Percentiles rank a stretch among this genome's conserved stretches.
Conservation (phyloP, 2,888 invertebrate genomes). For the Xiphydria camelus region DNA sequence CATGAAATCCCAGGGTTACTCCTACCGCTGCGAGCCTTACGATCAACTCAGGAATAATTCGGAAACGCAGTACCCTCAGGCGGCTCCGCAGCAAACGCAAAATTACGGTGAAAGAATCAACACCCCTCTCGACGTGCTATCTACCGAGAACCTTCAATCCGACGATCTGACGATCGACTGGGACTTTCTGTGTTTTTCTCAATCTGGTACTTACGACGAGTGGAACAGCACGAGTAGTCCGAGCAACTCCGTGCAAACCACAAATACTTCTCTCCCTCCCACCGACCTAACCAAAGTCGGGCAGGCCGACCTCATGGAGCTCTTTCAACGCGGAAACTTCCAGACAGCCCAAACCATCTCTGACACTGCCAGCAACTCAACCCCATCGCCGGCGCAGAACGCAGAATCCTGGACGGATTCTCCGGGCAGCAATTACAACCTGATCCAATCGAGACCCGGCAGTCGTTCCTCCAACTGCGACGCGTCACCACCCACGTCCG, state of each 20-base stretch:
- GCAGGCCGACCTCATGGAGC: conserved; percentile 32
- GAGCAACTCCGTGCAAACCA: no score
- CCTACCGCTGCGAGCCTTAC: conserved; percentile 29
- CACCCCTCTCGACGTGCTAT: conserved; percentile 37
- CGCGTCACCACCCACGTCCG: conserved; percentile 35
- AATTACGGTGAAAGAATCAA: conserved; percentile 37
- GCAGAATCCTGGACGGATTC: conserved; percentile 38
- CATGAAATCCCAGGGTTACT: conserved; percentile 31
- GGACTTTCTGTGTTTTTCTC: no score
- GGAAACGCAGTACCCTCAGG: no score
- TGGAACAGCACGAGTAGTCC: no score
- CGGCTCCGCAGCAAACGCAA: conserved; percentile 32
- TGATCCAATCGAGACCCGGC: conserved; percentile 26
- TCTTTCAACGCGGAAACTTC: conserved; percentile 27
- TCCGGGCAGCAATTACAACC: conserved; percentile 29
- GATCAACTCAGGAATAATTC: conserved; percentile 4
- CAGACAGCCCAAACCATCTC: conserved; percentile 32
- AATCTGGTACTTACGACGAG: no score
- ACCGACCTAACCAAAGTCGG: no score
- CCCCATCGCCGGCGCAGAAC: conserved; percentile 21
- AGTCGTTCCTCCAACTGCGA: conserved; percentile 35
- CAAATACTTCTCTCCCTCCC: no score
- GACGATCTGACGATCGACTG: no score
- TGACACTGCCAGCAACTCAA: conserved; percentile 24
- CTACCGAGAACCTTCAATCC: no score